Evolutionary conservation across 2,888 invertebrate genomes (phyloP), one percentile per base, ranked within the genome.

Genomic region (Stenurella melanura): DNA sequence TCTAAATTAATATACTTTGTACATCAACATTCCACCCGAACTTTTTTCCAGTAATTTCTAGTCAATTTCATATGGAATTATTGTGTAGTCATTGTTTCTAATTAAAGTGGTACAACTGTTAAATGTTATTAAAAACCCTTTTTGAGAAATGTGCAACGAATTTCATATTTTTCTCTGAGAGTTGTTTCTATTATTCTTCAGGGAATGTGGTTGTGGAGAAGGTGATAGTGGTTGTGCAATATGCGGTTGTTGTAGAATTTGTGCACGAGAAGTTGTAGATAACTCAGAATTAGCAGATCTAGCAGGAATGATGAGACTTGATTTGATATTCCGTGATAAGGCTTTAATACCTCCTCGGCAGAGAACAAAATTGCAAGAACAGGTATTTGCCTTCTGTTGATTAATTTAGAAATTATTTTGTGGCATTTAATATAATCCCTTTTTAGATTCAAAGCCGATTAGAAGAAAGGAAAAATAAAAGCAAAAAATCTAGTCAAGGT

Each of bases 201-300:
- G 97, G 86, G 95, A 95, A 85, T 98, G 98, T 89, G 97, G 97
- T 0, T 98, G 98, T 90, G 98, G 98, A 2, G 95, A 96, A 87
- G 98, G 98, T 0, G 98, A 98, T 88, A 95, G 97, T 72, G 98
- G 98, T 0, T 98, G 98, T 87, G 93, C 95, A 0, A 94, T 95
- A 79, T 99, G 99, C 89, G 98, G 98, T 2, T 94, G 96, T 50
- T 99, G 99, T 88, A 92, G 96, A 58, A 92, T 94, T 1, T 99
- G 99, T 88, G 97, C 96, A 2, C 91, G 93, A 82, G 93, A 93
- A 89, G 91, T 91, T 78, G 92, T 92, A 58, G 92, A 92, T 83
- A 92, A 92, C 83, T 90, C 90, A 9, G 91, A 91, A 80, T 83
- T 91, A 68, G 90, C 90, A 26, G 92, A 92, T 88, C 85, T 91